Percentiles rank a stretch among this genome's conserved stretches.
Evolutionary conservation across 2,113 vertebrate species (phyloP).

Genomic region (Fulica atra): DNA sequence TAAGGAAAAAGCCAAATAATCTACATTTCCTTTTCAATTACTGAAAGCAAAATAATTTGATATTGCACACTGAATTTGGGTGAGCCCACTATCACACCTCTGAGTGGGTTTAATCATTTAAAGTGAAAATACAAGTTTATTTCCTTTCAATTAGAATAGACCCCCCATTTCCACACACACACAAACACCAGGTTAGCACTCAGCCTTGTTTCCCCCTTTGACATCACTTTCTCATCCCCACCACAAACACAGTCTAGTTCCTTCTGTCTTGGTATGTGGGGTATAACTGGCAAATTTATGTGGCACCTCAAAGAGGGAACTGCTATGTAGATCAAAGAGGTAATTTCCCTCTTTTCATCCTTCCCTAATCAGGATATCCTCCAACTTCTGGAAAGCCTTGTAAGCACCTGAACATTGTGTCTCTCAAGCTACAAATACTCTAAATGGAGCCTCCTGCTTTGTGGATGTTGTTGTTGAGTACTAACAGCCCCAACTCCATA

Average conservation of each 20-base stretch:
- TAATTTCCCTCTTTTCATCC: not conserved
- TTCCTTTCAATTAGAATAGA: not conserved
- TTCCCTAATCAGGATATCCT: not conserved
- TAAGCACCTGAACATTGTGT: not conserved
- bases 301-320: not conserved
- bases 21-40: not conserved
- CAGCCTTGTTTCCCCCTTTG: not conserved
- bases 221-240: not conserved
- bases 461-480: accelerated
- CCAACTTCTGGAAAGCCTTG: not conserved
- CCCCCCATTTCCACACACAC: not conserved
- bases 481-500: too few species aligned
- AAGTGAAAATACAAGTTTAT: not conserved
- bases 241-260: not conserved
- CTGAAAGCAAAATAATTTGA: not conserved
- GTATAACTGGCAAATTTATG: not conserved
- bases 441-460: not conserved
- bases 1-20: not conserved
- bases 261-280: not conserved
- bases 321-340: not conserved
- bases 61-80: not conserved
- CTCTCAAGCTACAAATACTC: not conserved
- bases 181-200: not conserved
- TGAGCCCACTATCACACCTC: not conserved
- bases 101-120: not conserved